Conservation (phyloP, 2,888 invertebrate species). For the Hemaris fuciformis region DNA sequence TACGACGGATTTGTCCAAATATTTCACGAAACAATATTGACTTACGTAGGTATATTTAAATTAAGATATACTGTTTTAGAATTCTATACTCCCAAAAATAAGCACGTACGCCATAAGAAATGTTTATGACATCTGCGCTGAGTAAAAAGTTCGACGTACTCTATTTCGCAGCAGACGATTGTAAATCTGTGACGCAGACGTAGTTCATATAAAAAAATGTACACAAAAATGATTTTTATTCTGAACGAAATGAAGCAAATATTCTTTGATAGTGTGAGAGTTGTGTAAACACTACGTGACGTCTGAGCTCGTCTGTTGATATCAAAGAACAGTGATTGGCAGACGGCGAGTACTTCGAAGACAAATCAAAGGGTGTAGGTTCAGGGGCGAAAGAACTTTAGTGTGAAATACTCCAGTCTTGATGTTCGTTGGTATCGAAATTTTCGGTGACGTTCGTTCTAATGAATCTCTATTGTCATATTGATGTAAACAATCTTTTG, state of each 20-base stretch:
- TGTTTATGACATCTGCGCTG: background rate
- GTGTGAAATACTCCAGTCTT: background rate
- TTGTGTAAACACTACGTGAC: slow-evolving; percentile 1
- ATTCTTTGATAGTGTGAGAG: background rate
- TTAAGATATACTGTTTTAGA: background rate
- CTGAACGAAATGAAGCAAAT: background rate
- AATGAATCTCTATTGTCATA: slow-evolving; percentile 1
- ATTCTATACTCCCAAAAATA: background rate
- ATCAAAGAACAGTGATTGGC: slow-evolving; percentile 6
- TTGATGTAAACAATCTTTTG: background rate
- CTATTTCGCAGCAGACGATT: background rate
- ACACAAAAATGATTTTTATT: background rate
- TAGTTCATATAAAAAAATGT: background rate
- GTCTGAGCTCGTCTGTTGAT: background rate
- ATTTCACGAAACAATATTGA: too few relatives aligned
- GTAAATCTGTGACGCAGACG: background rate
- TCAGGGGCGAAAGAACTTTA: background rate
- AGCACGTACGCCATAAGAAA: background rate
- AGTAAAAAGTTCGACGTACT: background rate
- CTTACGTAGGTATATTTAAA: too few relatives aligned
- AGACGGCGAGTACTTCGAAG: background rate
- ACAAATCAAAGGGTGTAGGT: background rate
- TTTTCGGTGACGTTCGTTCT: background rate
- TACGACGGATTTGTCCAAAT: too few relatives aligned
- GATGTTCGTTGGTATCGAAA: background rate